Evolutionary conservation across 2,888 invertebrate genomes (phyloP), one percentile per base, ranked within the genome.

Genomic region (Epinotia ramella): DNA sequence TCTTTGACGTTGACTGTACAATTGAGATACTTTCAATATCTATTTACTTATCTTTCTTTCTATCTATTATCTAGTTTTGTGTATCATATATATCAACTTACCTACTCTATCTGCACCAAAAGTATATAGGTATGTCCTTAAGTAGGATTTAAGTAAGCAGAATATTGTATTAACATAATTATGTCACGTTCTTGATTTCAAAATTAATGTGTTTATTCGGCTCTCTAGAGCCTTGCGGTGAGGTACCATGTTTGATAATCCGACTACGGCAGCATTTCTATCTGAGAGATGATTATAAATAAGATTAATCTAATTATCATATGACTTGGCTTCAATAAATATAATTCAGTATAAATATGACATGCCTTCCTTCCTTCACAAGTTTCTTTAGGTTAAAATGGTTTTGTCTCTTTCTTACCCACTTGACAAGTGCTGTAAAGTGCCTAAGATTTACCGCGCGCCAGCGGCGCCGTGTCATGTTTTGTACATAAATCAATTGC

Each of bases 171-270:
- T 59, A 68, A 16, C 56, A 68, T 24, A n/a, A n/a, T n/a, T n/a
- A 44, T 59, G 20, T 59, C 44, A 68, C 44, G 13, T 59, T 13
- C 44, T 11, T 7, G 28, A 73, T 73, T 65, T 64, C 72, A 73
- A 18, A 69, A 66, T 73, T 66, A 73, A 73, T 73, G 46, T 66
- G 65, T 60, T 73, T 59, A 73, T 73, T 46, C 65, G 56, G 16
- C 57, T 73, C 73, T 65, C 65, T 49, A 59, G 72, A 73, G 73
- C 18, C 9, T 44, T 46, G 71, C 65, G 72, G 71, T 59, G 24
- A 18, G 64, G 57, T 28, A 49, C 64, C 72, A 28, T 71, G 64
- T 64, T 28, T 57, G 28, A 9, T 72, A 65, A 72, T 65, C 46
- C 13, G 13, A 44, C n/a, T 60, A 72, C 28, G n/a, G 7, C n/a